phyloP scores from a whole-genome alignment of 2,113 vertebrate genomes.

The Malurus melanocephalus region DNA sequence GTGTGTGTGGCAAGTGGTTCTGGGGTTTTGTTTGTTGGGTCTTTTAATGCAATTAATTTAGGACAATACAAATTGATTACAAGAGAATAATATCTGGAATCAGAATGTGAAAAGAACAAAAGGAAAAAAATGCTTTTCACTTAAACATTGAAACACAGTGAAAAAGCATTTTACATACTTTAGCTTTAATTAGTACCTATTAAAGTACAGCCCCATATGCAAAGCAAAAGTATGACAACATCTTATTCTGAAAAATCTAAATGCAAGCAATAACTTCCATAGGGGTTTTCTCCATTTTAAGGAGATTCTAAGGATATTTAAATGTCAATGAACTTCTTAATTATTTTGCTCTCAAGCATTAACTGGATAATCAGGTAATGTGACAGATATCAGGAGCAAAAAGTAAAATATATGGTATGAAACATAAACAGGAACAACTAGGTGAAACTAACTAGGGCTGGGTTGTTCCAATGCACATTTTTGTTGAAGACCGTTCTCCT shows the following conservation, averaged over 20 bases:
- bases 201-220: neutral
- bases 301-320: neutral
- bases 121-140: neutral
- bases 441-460: neutral
- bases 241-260: neutral
- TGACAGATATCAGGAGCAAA: neutral
- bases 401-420: neutral
- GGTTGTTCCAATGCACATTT: neutral
- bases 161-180: neutral
- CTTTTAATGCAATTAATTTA: neutral
- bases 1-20: too few species aligned
- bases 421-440: neutral
- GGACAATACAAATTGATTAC: neutral
- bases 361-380: neutral
- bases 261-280: neutral
- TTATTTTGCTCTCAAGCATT: neutral
- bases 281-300: neutral
- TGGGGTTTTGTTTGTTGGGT: neutral
- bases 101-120: neutral
- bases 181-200: neutral
- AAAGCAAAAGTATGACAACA: neutral
- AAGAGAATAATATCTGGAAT: neutral
- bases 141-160: neutral
- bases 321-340: neutral
- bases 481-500: neutral